Evolutionary conservation across 2,113 vertebrate species (phyloP).

Genomic region (Mobula birostris): DNA sequence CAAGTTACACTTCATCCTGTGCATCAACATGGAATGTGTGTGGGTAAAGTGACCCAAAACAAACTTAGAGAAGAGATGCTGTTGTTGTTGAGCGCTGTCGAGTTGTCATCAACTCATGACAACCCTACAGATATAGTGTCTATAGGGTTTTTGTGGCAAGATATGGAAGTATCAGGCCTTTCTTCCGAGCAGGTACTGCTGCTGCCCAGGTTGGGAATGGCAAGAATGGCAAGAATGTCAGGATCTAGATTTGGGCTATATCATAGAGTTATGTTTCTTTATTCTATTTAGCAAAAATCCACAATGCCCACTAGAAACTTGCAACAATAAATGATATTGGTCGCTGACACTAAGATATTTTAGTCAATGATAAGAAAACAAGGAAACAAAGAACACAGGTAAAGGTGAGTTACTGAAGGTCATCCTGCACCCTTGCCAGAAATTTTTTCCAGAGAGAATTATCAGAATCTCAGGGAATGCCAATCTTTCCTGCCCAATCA

Average conservation of each 20-base stretch:
- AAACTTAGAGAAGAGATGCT: neutral
- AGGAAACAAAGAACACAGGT: neutral
- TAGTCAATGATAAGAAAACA: neutral
- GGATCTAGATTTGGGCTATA: neutral
- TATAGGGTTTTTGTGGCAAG: no score
- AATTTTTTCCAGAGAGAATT: neutral
- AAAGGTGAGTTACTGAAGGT: neutral
- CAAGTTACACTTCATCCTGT: neutral
- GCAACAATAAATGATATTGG: neutral
- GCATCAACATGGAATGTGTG: neutral
- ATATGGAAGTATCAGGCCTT: no score
- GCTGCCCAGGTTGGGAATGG: no score
- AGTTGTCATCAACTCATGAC: no score
- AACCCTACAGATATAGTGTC: no score
- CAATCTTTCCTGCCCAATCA: neutral
- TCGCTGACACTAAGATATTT: no score
- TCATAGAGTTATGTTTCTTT: neutral
- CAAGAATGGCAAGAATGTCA: no score
- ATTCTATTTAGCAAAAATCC: neutral
- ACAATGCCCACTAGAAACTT: neutral
- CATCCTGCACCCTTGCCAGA: neutral
- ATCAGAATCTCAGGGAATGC: neutral
- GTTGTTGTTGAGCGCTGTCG: no score
- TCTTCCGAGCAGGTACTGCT: no score
- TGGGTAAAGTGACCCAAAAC: neutral